Percentiles rank a stretch among this genome's conserved stretches.
Conservation (phyloP, 2,888 invertebrate genomes). For the Phengaris alcon region DNA sequence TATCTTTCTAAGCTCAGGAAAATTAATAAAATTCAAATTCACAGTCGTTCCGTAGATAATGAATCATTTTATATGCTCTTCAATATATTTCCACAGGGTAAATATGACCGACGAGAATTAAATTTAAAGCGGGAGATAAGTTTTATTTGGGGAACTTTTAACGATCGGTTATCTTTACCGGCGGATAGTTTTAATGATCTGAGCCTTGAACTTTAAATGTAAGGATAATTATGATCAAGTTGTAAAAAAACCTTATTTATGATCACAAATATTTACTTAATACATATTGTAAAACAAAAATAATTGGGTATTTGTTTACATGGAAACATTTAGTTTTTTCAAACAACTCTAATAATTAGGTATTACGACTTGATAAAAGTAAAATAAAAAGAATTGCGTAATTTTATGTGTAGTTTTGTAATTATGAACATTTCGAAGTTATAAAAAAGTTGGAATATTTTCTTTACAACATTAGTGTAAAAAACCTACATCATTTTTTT, state of each 20-base stretch:
- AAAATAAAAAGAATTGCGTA: no score
- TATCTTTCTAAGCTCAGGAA: neutral
- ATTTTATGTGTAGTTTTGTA: no score
- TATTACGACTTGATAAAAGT: no score
- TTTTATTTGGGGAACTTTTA: constrained; percentile 20
- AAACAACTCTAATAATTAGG: no score
- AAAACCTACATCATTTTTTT: no score
- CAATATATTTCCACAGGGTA: neutral
- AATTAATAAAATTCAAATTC: neutral
- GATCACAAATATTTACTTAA: neutral
- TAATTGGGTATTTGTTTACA: neutral
- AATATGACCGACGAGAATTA: constrained; percentile 15
- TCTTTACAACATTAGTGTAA: no score
- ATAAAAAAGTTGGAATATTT: no score
- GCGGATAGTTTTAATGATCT: constrained; percentile 20
- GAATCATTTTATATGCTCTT: neutral
- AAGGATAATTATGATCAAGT: constrained; percentile 7
- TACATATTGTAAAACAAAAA: neutral
- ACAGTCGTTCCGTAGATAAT: neutral
- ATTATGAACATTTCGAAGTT: no score
- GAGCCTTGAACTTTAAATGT: constrained; percentile 16
- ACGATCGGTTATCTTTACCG: constrained; percentile 20
- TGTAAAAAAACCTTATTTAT: neutral
- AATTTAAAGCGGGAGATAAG: constrained; percentile 17
- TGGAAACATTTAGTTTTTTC: neutral